A percentile compares a stretch with the other conserved stretches of the same genome.
Evolutionary conservation across 2,888 invertebrate genomes (phyloP).

Genomic region (Furcula furcula): DNA sequence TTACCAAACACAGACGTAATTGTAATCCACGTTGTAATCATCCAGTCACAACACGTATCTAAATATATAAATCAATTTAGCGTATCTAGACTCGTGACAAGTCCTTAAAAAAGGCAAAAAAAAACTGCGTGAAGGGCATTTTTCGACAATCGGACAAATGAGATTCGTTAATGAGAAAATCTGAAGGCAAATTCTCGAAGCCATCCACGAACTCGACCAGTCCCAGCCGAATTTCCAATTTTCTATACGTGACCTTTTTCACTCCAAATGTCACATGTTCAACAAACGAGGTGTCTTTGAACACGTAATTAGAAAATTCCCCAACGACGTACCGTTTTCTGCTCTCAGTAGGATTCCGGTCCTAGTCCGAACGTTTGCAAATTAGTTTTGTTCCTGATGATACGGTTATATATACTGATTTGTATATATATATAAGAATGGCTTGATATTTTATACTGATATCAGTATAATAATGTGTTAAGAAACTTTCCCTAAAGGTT

Average conservation of each 20-base stretch:
- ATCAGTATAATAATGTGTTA: too few relatives aligned
- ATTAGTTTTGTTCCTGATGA: conserved; percentile 64
- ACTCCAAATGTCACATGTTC: conserved; percentile 72
- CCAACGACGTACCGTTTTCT: conserved; percentile 64
- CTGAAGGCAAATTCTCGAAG: conserved; percentile 51
- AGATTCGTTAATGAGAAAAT: conserved; percentile 64
- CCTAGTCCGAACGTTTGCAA: conserved; percentile 49
- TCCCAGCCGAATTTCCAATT: conserved; percentile 60
- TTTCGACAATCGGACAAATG: conserved; percentile 44
- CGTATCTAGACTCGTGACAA: too few relatives aligned
- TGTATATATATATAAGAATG: background rate
- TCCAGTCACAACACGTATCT: too few relatives aligned
- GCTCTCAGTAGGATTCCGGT: conserved; percentile 49
- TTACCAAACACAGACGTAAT: too few relatives aligned
- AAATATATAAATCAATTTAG: too few relatives aligned
- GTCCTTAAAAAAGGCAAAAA: too few relatives aligned
- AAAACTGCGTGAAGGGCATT: conserved; percentile 3
- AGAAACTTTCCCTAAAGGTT: too few relatives aligned
- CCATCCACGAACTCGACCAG: conserved; percentile 18
- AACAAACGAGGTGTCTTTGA: conserved; percentile 80
- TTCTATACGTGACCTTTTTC: conserved; percentile 78
- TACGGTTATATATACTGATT: background rate
- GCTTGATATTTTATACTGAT: too few relatives aligned
- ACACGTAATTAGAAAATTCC: conserved; percentile 82
- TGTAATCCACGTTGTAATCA: too few relatives aligned